These are phyloP conservation scores for Aphaenogaster rudis DNA, from an alignment of 1,140 invertebrate species.

Conservation along the genomic window DNA sequence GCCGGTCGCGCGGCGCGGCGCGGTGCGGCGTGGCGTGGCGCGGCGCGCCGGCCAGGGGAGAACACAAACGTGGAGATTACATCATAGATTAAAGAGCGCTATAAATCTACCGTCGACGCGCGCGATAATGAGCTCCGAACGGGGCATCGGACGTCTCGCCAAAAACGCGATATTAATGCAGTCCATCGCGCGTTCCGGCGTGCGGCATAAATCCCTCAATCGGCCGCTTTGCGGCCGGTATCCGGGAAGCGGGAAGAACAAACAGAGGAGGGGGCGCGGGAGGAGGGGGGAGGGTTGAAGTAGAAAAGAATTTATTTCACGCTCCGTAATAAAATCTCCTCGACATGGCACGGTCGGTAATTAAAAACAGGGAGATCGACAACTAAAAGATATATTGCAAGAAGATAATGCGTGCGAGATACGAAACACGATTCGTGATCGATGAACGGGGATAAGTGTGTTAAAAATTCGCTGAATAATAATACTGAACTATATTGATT, in stretches of 20 bases:
- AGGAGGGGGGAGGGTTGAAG: background rate
- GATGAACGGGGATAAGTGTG: slow-evolving; percentile 13
- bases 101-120: slow-evolving; percentile 70
- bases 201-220: slow-evolving; percentile 70
- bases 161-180: slow-evolving; percentile 76
- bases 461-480: slow-evolving; percentile 48
- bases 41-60: background rate
- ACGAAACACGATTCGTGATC: slow-evolving; percentile 34
- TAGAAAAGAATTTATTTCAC: slow-evolving; percentile 20
- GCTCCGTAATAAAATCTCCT: slow-evolving; percentile 20
- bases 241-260: background rate
- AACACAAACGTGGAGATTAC: slow-evolving; percentile 73
- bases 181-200: slow-evolving; percentile 65
- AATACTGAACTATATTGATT: slow-evolving; percentile 54
- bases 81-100: slow-evolving; percentile 75
- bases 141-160: slow-evolving; percentile 72
- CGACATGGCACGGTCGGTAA: background rate
- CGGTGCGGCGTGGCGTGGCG: background rate
- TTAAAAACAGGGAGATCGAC: slow-evolving; percentile 30
- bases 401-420: slow-evolving; percentile 28
- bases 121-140: slow-evolving; percentile 74
- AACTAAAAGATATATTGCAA: slow-evolving; percentile 27
- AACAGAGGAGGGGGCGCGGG: background rate
- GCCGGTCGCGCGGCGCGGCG: slow-evolving; percentile 49
- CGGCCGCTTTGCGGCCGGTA: slow-evolving; percentile 35